Evolutionary conservation across 2,888 invertebrate genomes (phyloP), one percentile per base, ranked within the genome.

Genomic region (Pseudoips prasinana): DNA sequence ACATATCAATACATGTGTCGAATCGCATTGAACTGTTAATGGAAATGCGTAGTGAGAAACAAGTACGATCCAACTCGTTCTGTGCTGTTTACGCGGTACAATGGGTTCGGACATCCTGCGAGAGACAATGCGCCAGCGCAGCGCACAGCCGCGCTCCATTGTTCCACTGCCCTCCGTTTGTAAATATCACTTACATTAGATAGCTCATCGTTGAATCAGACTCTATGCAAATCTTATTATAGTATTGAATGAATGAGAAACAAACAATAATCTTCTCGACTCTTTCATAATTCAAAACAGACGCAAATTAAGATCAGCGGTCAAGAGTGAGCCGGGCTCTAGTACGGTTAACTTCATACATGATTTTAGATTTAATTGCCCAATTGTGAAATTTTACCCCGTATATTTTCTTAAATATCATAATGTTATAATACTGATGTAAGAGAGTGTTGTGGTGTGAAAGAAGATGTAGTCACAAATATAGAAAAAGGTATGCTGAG

Each of bases 71-170:
- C 66, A 78, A 79, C 72, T 82, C 84, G 87, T 87, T 87, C 86
- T 86, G 86, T 83, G 71, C 87, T 87, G 87, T 84, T 87, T 85
- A 72, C 66, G 58, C 58, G 70, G 64, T 67, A 88, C 87, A 88
- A 87, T 86, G 66, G 64, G 65, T 60, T 78, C 82, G 82, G 78
- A 83, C 84, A 83, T 86, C 87, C 87, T 85, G 85, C 72, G 46
- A 65, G 62, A 78, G 70, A 87, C 87, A 87, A 87, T 86, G 74
- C 78, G 65, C 68, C 64, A 53, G 75, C 69, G 69, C 64, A 60
- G 65, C n/a, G 75, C 69, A 69, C 64, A 60, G 68, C 65, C 54
- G 75, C 69, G 69, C 64, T 58, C 80, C 68, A 87, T 86, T 87
- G 86, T 87, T 81, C 67, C 59, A 67, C 55, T 51, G 65, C 77